Percentiles rank a stretch among this genome's conserved stretches.
These are phyloP conservation scores for Pluvialis apricaria DNA, from an alignment of 2,113 vertebrate genomes.

Conservation along the genomic window DNA sequence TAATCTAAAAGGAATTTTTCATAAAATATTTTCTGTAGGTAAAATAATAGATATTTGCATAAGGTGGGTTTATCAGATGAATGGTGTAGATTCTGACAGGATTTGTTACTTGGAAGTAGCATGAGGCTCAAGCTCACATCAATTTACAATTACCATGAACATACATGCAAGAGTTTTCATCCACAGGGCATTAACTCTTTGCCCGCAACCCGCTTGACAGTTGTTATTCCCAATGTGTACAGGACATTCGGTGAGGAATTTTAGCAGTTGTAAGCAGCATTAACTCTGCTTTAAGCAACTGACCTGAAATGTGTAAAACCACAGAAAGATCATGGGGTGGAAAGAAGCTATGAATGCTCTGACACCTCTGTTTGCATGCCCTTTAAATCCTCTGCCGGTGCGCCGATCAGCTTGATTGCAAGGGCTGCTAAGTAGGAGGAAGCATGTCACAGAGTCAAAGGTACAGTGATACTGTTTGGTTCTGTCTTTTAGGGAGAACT, in stretches of 20 bases:
- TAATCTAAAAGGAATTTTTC: not conserved
- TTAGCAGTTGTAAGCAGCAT: not conserved
- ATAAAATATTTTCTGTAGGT: not conserved
- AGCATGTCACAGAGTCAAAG: not conserved
- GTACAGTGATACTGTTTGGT: not conserved
- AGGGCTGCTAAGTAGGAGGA: not conserved
- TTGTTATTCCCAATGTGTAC: not conserved
- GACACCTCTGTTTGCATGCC: not conserved
- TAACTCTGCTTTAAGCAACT: conserved; percentile 3
- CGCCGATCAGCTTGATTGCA: not conserved
- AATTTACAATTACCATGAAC: not conserved
- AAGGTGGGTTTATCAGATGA: not conserved
- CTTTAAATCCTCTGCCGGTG: not conserved
- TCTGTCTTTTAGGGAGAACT: not conserved
- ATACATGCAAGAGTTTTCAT: not conserved
- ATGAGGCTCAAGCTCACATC: not conserved
- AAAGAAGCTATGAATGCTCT: not conserved
- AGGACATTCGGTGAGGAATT: not conserved
- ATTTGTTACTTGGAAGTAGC: not conserved
- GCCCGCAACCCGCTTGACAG: not conserved
- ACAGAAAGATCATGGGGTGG: not conserved
- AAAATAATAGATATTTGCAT: not conserved
- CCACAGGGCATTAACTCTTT: not conserved
- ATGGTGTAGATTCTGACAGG: not conserved
- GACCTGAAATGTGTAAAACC: conserved; percentile 16